Evolutionary conservation across 2,113 vertebrate genomes (phyloP).

Genomic region (Camelus dromedarius): DNA sequence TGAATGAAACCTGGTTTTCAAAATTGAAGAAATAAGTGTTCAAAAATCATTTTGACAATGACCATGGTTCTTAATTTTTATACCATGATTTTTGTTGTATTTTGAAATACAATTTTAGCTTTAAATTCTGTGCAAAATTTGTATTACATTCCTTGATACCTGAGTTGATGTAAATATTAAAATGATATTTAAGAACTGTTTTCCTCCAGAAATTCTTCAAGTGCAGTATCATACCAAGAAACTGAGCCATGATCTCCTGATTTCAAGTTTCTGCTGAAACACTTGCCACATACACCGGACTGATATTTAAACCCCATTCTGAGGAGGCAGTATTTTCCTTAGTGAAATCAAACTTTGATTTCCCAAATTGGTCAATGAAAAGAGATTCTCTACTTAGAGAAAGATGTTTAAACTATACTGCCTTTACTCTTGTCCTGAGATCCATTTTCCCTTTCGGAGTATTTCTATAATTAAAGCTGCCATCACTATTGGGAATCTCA

Average conservation of each 20-base stretch:
- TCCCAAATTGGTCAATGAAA: background rate
- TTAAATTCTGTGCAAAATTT: background rate
- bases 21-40: background rate
- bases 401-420: background rate
- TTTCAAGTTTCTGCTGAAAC: background rate
- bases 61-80: background rate
- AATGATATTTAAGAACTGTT: background rate
- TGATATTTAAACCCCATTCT: background rate
- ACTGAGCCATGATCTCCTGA: background rate
- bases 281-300: background rate
- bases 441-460: background rate
- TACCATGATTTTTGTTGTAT: background rate
- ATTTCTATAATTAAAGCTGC: background rate
- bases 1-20: background rate
- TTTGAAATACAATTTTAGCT: background rate
- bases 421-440: background rate
- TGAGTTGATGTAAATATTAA: background rate
- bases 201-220: background rate
- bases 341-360: background rate
- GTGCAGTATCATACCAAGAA: background rate
- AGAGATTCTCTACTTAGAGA: background rate
- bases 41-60: background rate
- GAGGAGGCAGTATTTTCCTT: background rate
- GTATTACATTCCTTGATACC: background rate
- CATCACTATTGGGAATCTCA: background rate